Base-by-base conservation (phyloP, 2,113 vertebrate genomes). In the Pelodiscus sinensis region DNA sequence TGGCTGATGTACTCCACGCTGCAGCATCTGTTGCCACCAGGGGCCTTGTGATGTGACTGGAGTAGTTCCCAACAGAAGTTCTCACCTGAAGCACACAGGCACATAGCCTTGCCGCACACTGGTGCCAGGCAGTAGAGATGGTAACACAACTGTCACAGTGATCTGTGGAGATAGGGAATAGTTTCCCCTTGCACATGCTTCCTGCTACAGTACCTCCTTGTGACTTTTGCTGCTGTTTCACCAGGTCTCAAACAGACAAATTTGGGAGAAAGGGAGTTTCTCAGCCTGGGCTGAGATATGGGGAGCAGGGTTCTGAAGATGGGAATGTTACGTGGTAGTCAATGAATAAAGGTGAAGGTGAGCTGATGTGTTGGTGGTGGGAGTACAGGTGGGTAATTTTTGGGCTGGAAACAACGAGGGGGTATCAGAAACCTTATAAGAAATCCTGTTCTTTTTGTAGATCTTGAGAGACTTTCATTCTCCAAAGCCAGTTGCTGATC, bases 361-460 rank as follows among this genome's bases (percentile, higher is more conserved):
- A 93, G 22, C 10, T 55, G 12, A 84, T 88, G 27, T 24, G 16
- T 60, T 62, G 57, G 7, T 79, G 18, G 16, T 92, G 71, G 50
- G 14, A 7, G 11, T 44, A 62, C 80, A 78, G 88, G 27, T 0
- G 22, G 38, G 11, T 97, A 94, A 91, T 96, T 88, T 1, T 1
- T 90, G 80, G 87, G 78, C 80, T 92, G 89, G 93, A 84, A 94
- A 75, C 79, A 92, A 87, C 71, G 84, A 91, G 87, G 86, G 95
- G 93, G 77, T 56, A 91, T 52, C 91, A 96, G 91, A 92, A 84
- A 82, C 38, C 81, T 92, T 56, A 38, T 62, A 65, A 51, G 89
- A 85, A 93, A 96, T 90, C 86, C 62, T 90, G 78, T 65, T 93
- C 71, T 75, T 75, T 25, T 44, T 44, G 38, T 44, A 44, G 22